phyloP scores from a whole-genome alignment of 2,113 vertebrate genomes.

The Cephalopterus ornatus region DNA sequence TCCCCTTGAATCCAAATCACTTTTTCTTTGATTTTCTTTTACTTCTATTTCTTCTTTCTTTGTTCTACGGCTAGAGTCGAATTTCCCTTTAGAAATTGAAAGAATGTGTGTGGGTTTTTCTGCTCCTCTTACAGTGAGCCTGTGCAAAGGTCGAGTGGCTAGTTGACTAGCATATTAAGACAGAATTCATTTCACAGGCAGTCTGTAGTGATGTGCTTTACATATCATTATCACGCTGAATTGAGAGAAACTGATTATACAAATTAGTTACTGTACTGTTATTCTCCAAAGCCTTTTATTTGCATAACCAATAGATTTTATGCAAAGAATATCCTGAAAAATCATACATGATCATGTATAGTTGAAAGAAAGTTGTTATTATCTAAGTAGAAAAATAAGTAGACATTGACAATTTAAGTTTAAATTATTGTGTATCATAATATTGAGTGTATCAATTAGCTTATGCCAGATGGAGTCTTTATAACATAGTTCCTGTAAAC shows the following conservation, averaged over 20 bases:
- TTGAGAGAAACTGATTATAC: conserved; percentile 54
- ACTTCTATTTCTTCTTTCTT: conserved; percentile 85
- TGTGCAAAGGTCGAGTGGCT: conserved; percentile 67
- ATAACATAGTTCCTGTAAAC: conserved; percentile 40
- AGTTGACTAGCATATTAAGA: conserved; percentile 70
- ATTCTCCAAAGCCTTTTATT: conserved; percentile 53
- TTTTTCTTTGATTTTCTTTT: conserved; percentile 89
- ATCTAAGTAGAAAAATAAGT: background rate
- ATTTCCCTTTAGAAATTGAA: conserved; percentile 87
- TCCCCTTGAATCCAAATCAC: conserved; percentile 92
- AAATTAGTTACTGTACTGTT: conserved; percentile 64
- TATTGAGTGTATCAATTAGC: conserved; percentile 5
- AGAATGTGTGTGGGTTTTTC: conserved; percentile 77
- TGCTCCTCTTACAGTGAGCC: conserved; percentile 61
- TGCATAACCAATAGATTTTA: conserved; percentile 53
- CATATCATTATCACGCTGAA: conserved; percentile 8
- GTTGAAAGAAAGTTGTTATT: conserved; percentile 40
- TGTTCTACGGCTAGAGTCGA: conserved; percentile 82
- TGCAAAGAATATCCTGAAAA: conserved; percentile 58
- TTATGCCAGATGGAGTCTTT: background rate
- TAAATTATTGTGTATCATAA: background rate
- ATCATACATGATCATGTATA: background rate
- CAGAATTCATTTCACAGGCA: conserved; percentile 64
- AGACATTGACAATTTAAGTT: conserved; percentile 5
- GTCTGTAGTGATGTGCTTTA: conserved; percentile 48